Percentiles rank a stretch among this genome's conserved stretches.
These are phyloP conservation scores for Leptura quadrifasciata DNA, from an alignment of 2,888 invertebrate genomes.

Conservation along the genomic window DNA sequence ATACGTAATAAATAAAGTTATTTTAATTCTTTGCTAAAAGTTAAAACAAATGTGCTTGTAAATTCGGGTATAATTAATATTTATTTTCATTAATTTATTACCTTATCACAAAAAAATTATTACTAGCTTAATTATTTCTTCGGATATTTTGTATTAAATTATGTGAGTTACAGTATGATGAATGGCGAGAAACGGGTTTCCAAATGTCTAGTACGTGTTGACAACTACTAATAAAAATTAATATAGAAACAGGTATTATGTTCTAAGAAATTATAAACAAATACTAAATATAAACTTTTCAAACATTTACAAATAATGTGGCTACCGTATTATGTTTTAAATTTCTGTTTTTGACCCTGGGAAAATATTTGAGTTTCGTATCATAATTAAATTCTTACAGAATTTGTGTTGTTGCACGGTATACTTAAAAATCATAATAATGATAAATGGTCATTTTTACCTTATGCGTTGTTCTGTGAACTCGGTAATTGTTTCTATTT, in stretches of 20 bases:
- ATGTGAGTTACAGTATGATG: slow-evolving; percentile 16
- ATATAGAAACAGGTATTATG: slow-evolving; percentile 38
- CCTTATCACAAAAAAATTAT: slow-evolving; percentile 26
- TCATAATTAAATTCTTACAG: slow-evolving; percentile 40
- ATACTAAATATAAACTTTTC: slow-evolving; percentile 29
- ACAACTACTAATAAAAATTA: slow-evolving; percentile 48
- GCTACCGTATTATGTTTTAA: slow-evolving; percentile 44
- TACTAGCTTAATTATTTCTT: slow-evolving; percentile 24
- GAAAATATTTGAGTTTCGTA: slow-evolving; percentile 35
- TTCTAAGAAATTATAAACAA: slow-evolving; percentile 45
- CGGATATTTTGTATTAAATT: slow-evolving; percentile 25
- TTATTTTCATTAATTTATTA: slow-evolving; percentile 10
- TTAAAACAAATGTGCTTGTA: neutral
- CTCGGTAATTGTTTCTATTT: slow-evolving; percentile 32
- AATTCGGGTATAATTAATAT: slow-evolving; percentile 6
- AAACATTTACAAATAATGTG: slow-evolving; percentile 25
- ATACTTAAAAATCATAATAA: slow-evolving; percentile 31
- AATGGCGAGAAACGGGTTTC: slow-evolving; percentile 28
- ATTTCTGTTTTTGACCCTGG: slow-evolving; percentile 46
- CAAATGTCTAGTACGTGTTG: slow-evolving; percentile 37
- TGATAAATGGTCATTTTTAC: slow-evolving; percentile 18
- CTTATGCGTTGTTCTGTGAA: slow-evolving; percentile 26
- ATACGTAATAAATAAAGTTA: neutral
- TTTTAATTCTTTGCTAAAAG: neutral
- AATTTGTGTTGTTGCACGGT: slow-evolving; percentile 25